phyloP scores from a whole-genome alignment of 1,140 invertebrate species.

The Diprion similis region DNA sequence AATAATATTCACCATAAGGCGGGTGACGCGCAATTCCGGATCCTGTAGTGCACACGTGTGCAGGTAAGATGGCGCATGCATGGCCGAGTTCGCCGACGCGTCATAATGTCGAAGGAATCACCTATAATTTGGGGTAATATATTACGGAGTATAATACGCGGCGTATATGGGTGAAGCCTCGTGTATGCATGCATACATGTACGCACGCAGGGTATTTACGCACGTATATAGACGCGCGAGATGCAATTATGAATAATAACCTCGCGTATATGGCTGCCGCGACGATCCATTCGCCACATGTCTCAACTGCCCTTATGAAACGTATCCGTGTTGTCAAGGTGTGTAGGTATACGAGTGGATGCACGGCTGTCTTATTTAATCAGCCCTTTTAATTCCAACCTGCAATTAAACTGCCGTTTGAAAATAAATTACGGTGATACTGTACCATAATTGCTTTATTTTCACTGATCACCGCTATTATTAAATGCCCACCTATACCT shows the following conservation, averaged over 20 bases:
- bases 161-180: constrained; percentile 36
- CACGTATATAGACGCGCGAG: constrained; percentile 41
- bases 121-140: constrained; percentile 63
- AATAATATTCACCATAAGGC: no score
- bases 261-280: constrained; percentile 24
- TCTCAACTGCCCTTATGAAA: constrained; percentile 26
- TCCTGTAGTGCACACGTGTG: neutral
- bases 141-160: constrained; percentile 59
- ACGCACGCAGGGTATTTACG: no score
- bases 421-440: neutral
- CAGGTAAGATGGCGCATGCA: neutral
- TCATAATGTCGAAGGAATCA: constrained; percentile 19
- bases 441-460: neutral
- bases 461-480: neutral
- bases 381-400: constrained; percentile 10
- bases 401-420: constrained; percentile 6
- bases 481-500: no score
- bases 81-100: no score
- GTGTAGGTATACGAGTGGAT: neutral
- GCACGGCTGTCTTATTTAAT: constrained; percentile 9
- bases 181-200: no score
- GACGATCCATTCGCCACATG: constrained; percentile 51
- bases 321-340: no score
- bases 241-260: constrained; percentile 55
- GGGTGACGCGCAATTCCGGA: no score